Percentiles rank a stretch among this genome's conserved stretches.
Evolutionary conservation across 2,113 vertebrate species (phyloP).

Genomic region (Ciconia maguari): DNA sequence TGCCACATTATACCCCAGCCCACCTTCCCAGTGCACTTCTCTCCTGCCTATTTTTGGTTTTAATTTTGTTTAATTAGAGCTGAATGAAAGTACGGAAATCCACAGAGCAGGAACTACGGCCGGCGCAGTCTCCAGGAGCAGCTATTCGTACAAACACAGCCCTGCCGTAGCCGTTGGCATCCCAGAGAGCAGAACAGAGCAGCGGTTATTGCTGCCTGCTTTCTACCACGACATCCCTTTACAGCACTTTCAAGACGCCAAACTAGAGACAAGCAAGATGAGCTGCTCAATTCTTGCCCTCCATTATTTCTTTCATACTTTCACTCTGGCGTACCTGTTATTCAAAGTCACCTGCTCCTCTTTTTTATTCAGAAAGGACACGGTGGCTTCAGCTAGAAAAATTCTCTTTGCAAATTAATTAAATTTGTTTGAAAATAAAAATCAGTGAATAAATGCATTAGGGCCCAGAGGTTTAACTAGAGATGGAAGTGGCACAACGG

Average conservation of each 20-base stretch:
- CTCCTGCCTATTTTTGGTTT: neutral
- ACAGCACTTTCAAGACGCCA: neutral
- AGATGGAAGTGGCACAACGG: neutral
- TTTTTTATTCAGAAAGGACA: neutral
- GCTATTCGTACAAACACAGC: neutral
- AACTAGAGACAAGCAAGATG: neutral
- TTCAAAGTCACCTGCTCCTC: neutral
- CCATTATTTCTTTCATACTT: neutral
- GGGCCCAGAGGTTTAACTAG: neutral
- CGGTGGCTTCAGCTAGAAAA: neutral
- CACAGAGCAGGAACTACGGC: neutral
- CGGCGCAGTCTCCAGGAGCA: neutral
- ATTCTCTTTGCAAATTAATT: neutral
- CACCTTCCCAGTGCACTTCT: neutral
- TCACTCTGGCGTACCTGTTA: neutral
- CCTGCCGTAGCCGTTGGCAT: fast-evolving
- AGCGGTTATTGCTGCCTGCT: neutral
- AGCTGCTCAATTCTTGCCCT: neutral
- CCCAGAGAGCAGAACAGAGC: neutral
- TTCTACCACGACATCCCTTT: neutral
- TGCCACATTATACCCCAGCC: neutral
- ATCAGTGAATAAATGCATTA: neutral
- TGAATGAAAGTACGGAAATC: neutral
- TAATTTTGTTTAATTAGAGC: neutral
- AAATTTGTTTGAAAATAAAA: neutral